phyloP scores from a whole-genome alignment of 2,888 invertebrate genomes.

The Thera britannica region DNA sequence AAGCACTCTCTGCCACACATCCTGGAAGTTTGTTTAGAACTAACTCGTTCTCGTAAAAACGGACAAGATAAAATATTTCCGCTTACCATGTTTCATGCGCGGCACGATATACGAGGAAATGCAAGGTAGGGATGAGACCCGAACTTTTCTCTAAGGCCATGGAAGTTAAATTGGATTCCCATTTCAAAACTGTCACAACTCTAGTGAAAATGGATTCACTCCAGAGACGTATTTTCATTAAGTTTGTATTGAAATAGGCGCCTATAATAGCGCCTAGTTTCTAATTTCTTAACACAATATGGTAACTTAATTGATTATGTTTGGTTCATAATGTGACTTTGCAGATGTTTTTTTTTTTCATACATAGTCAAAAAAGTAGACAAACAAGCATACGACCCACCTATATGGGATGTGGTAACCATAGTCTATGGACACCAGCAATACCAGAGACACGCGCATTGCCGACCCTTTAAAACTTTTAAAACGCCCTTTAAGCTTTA shows the following conservation, averaged over 20 bases:
- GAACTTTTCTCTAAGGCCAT: not conserved
- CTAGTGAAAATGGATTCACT: slow-evolving; percentile 6
- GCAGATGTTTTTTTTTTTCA: too few species aligned
- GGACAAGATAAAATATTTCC: slow-evolving; percentile 61
- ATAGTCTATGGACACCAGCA: too few species aligned
- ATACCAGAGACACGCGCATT: too few species aligned
- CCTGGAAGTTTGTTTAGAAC: slow-evolving; percentile 71
- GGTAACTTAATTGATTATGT: too few species aligned
- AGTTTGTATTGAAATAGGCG: not conserved
- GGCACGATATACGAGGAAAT: slow-evolving; percentile 32
- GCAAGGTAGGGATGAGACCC: slow-evolving; percentile 21
- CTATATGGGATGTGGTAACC: too few species aligned
- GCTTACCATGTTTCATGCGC: slow-evolving; percentile 46
- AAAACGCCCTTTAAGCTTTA: too few species aligned
- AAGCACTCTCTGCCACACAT: slow-evolving; percentile 56
- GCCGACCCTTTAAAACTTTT: too few species aligned
- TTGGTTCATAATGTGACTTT: too few species aligned
- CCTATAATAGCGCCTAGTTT: not conserved
- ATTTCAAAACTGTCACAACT: slow-evolving; percentile 11
- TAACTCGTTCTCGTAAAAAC: slow-evolving; percentile 63
- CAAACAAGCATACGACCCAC: too few species aligned
- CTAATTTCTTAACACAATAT: not conserved
- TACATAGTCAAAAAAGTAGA: too few species aligned
- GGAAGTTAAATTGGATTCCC: not conserved
- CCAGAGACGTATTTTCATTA: not conserved